Percentiles rank a stretch among this genome's conserved stretches.
Evolutionary conservation across 1,140 invertebrate species (phyloP).

Genomic region (Cydia fagiglandana): DNA sequence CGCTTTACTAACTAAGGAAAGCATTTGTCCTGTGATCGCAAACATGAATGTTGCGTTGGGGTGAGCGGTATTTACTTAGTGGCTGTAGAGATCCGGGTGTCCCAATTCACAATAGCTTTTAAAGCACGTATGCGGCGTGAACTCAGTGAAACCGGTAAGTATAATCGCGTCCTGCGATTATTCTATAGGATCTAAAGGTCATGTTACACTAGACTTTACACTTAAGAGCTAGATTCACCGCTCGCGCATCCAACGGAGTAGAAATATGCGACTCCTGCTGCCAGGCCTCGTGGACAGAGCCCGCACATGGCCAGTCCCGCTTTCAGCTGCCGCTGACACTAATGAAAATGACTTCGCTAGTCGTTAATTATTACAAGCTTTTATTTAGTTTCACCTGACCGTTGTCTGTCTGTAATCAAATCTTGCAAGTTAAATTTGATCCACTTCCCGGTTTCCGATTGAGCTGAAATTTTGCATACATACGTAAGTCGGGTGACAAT

Average conservation of each 20-base stretch:
- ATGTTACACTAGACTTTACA: no score
- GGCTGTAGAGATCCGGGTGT: background rate
- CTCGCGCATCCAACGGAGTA: background rate
- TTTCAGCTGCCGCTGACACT: background rate
- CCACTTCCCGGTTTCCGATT: no score
- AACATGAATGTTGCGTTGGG: background rate
- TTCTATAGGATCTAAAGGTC: background rate
- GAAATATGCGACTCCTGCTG: background rate
- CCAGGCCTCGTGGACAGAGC: background rate
- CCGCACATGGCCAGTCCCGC: background rate
- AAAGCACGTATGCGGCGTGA: background rate
- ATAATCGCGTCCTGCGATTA: background rate
- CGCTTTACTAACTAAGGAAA: background rate
- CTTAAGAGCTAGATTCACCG: background rate
- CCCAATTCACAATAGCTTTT: background rate
- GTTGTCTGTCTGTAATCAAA: no score
- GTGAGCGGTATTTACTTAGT: background rate
- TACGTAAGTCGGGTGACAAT: no score
- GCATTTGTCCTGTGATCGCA: background rate
- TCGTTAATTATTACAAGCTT: no score
- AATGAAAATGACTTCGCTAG: conserved; percentile 1
- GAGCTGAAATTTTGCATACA: no score
- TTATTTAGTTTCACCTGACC: no score
- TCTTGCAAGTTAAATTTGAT: no score
- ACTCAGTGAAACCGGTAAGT: background rate